Percentiles rank a stretch among this genome's conserved stretches.
These are phyloP conservation scores for Paraplagusia blochii DNA, from an alignment of 2,113 vertebrate species.

Conservation along the genomic window DNA sequence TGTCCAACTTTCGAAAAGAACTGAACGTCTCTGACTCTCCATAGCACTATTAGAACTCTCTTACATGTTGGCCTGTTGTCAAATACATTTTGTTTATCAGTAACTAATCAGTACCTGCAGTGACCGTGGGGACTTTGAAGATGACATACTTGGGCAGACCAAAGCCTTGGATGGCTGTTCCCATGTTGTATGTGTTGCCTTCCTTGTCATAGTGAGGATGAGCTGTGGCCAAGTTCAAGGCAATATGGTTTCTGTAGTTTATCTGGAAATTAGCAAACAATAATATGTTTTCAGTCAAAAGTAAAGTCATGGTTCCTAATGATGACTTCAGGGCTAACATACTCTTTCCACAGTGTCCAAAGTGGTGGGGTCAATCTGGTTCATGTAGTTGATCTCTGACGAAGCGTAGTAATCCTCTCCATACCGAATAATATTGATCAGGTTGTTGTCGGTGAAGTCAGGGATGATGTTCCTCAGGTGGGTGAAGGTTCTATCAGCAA, in stretches of 20 bases:
- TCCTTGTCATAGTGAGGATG: slow-evolving; percentile 91
- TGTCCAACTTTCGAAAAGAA: no score
- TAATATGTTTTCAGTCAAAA: background rate
- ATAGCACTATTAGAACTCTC: no score
- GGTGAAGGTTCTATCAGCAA: slow-evolving; percentile 77
- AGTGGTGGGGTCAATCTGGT: slow-evolving; percentile 83
- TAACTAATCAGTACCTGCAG: slow-evolving; percentile 69
- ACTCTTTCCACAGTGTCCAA: slow-evolving; percentile 89
- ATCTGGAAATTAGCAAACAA: slow-evolving; percentile 61
- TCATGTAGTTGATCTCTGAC: slow-evolving; percentile 90
- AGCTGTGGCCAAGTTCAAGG: slow-evolving; percentile 85
- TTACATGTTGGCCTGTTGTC: background rate
- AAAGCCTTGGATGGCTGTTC: slow-evolving; percentile 84
- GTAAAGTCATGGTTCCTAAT: no score
- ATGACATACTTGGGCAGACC: slow-evolving; percentile 86
- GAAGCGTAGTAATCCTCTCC: slow-evolving; percentile 88
- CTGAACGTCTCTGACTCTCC: no score
- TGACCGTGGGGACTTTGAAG: slow-evolving; percentile 83
- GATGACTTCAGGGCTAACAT: background rate
- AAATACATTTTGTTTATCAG: background rate
- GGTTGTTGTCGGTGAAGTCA: slow-evolving; percentile 94
- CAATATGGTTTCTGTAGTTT: slow-evolving; percentile 86
- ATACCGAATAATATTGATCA: slow-evolving; percentile 90
- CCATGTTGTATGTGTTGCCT: slow-evolving; percentile 91
- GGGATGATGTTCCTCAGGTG: slow-evolving; percentile 86